Base-by-base conservation (phyloP, 2,888 invertebrate species). In the Gerris lacustris region DNA sequence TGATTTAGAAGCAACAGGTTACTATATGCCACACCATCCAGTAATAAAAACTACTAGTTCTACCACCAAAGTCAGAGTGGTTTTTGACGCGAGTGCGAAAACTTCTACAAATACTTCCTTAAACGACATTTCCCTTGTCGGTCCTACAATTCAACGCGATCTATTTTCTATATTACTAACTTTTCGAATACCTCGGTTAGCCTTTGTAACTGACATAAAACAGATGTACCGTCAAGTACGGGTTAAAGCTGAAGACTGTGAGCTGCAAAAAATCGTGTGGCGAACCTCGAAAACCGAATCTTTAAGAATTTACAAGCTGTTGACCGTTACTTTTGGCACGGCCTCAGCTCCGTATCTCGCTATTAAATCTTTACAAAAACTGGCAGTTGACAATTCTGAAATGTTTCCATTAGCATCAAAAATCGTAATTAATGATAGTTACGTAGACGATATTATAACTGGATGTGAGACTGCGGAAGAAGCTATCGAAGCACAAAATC, bases 31-130 rank as follows among this genome's bases (percentile, higher is more conserved):
- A 67, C 67, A 70, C 44, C 70, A 70, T n/a, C 72, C 76, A 0
- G 77, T 79, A 0, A 73, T 70, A 0, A 76, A 76, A 18, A 71
- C 69, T 6, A 66, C 69, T 6, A 77, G 77, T 69, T 66, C 73
- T 0, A 77, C 77, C 0, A 64, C 64, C 6, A 64, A 64, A 64
- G 64, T 64, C 6, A 18, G 64, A 64, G n/a, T 64, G 6, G 64
- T 64, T 15, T 64, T 64, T 64, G 64, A 64, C n/a, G 64, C 17
- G 17, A 11, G 9, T 11, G 6, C 64, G 64, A 64, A 64, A 64
- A 11, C 64, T 17, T 11, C 64, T 6, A 64, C 9, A 11, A 64
- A 64, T 64, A 6, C n/a, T 6, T 64, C 18, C 64, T n/a, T 64
- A 64, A 64, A 64, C n/a, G 64, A n/a, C 18, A 17, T 64, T 6